Evolutionary conservation across 2,888 invertebrate genomes (phyloP).

Genomic region (Stenotaenia linearis): DNA sequence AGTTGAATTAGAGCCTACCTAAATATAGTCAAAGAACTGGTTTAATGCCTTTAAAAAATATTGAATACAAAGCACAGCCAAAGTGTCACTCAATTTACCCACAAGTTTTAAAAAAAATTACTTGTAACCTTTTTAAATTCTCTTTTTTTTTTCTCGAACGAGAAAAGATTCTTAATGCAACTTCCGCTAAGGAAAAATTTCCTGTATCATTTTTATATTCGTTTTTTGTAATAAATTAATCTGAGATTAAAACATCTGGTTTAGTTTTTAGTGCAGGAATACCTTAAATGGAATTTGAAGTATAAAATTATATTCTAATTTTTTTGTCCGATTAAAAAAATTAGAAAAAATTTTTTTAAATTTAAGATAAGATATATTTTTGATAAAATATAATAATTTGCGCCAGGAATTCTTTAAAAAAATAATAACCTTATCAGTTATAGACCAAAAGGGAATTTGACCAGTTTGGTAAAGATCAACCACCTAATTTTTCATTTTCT

Average conservation of each 20-base stretch:
- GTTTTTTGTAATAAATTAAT: background rate
- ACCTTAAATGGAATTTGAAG: background rate
- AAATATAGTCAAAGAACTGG: constrained; percentile 5
- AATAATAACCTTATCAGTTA: background rate
- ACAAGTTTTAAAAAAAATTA: background rate
- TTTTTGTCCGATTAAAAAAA: background rate
- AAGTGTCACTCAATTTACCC: background rate
- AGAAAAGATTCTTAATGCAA: background rate
- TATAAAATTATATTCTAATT: background rate
- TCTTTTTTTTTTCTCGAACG: background rate
- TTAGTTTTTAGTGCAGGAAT: background rate
- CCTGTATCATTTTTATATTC: background rate
- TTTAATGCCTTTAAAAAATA: constrained; percentile 18
- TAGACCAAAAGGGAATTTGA: background rate
- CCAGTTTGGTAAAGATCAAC: no score
- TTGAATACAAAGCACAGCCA: constrained; percentile 7
- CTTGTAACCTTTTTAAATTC: background rate
- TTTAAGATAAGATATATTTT: background rate
- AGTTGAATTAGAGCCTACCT: background rate
- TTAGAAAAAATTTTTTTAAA: background rate
- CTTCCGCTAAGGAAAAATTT: background rate
- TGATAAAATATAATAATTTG: background rate
- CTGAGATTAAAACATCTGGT: constrained; percentile 4
- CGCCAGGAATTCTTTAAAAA: background rate
- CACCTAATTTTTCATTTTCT: background rate